Base-by-base conservation (phyloP, 2,888 invertebrate genomes). In the Erannis defoliaria region DNA sequence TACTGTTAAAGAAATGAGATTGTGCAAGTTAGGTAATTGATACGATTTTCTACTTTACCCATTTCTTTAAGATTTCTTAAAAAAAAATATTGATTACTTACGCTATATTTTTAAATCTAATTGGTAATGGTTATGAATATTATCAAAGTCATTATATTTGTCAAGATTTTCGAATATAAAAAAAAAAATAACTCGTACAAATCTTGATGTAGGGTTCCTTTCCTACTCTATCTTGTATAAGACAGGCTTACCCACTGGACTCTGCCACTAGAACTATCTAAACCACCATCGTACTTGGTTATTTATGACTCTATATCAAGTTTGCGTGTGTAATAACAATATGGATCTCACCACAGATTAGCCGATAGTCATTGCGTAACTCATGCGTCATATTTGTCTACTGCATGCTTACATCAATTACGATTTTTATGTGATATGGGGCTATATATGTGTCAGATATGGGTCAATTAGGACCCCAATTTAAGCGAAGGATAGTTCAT, bases 301-400 rank as follows among this genome's bases (percentile, higher is more conserved):
- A 80, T 86, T 88, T 86, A 90, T 86, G 87, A 89, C 89, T 91
- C 84, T 86, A 90, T 90, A 90, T 82, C 82, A 64, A 74, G 80
- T 77, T 89, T 73, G 91, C 91, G 90, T 91, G 90, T 75, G 77
- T 75, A 78, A 73, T 62, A 70, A 75, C 84, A 82, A 77, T 91
- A 82, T 81, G 65, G 74, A 71, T 70, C 72, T 77, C 38, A 33
- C 53, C 62, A 62, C 62, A 62, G 62, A 57, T 56, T 62, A 57
- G 38, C 16, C 35, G 48, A 33, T 37, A 62, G 62, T 57, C 21
- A 54, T 53, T 53, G 76, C 79, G 80, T 83, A 80, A 80, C 70
- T 76, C 78, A 75, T 83, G 80, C 83, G 81, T 85, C 85, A 82
- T 79, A 68, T 64, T 68, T 62, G 68, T 71, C 69, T 72, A 68